Percentiles rank a stretch among this genome's conserved stretches.
These are phyloP conservation scores for Chalcosyrphus nemorum DNA, from an alignment of 2,888 invertebrate species.

Conservation along the genomic window DNA sequence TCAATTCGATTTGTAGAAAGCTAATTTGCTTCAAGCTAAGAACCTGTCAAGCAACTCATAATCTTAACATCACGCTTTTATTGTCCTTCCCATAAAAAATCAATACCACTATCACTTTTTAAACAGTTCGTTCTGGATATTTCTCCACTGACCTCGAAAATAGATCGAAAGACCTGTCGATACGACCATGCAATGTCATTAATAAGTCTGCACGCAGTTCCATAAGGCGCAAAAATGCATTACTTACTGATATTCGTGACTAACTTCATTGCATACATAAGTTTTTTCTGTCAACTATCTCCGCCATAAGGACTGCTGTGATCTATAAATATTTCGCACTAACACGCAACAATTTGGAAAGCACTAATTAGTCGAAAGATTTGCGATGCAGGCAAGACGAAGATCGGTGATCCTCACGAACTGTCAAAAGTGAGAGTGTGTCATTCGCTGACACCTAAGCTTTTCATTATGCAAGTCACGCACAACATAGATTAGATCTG, in stretches of 20 bases:
- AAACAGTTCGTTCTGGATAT: slow-evolving; percentile 1
- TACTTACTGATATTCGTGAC: slow-evolving; percentile 43
- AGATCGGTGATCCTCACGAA: background rate
- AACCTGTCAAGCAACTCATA: slow-evolving; percentile 18
- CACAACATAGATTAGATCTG: slow-evolving; percentile 28
- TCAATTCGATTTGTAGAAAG: background rate
- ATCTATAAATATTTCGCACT: background rate
- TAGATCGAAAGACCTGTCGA: slow-evolving; percentile 14
- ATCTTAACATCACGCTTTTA: slow-evolving; percentile 16
- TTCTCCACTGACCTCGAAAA: slow-evolving; percentile 52
- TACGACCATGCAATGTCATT: slow-evolving; percentile 34
- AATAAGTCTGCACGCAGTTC: slow-evolving; percentile 16
- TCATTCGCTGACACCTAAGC: background rate
- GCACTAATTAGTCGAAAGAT: slow-evolving; percentile 38
- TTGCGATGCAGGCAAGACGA: background rate
- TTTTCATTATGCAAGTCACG: slow-evolving; percentile 54
- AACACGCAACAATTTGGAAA: slow-evolving; percentile 12
- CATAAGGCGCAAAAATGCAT: slow-evolving; percentile 31
- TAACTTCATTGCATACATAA: slow-evolving; percentile 60
- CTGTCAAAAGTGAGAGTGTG: background rate
- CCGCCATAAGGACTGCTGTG: slow-evolving; percentile 10
- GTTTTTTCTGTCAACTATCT: slow-evolving; percentile 27
- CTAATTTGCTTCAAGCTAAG: background rate
- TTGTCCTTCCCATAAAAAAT: background rate
- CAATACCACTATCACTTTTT: slow-evolving; percentile 34